Evolutionary conservation across 2,113 vertebrate species (phyloP), one percentile per base, ranked within the genome.

Genomic region (Mastomys coucha): DNA sequence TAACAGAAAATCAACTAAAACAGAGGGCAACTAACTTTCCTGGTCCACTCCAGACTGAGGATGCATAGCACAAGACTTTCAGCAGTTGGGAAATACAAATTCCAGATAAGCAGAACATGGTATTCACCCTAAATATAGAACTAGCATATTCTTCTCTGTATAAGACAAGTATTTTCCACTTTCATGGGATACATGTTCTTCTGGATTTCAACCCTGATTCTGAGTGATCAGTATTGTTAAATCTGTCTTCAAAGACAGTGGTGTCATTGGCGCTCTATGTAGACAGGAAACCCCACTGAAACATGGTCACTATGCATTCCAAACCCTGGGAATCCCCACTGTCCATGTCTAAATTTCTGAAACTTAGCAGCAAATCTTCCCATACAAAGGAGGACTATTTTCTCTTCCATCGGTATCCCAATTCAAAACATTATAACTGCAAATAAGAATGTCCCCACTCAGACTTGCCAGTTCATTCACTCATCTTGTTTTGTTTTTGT

Each of bases 391-490:
- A 85, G 2, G 20, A 72, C 58, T 58, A 1, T 33, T 84, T 95
- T 75, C 33, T 82, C 51, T 86, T 67, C 73, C 73, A 51, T 72
- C 45, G 60, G 1, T 53, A n/a, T 85, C n/a, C 20, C 76, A 89
- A 96, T 65, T 80, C 33, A 81, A 39, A 36, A 89, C 26, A 69
- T 67, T 63, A 65, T 76, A 80, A 76, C 91, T 84, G 28, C 67
- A 91, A 91, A 75, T 73, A 56, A 95, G 31, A 84, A 88, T 42
- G 91, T n/a, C 65, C 73, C 13, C 53, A 42, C 39, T 78, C 19
- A 85, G 5, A 88, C 14, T 92, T 51, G 31, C 45, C 78, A 11
- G 3, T 28, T 67, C 26, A 63, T 77, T 19, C 58, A 58, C 17
- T 58, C 58, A 17, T 19, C 58, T 19, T 58, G 58, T 58, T 58